These are phyloP conservation scores for Petrocephalus zakoni DNA, from an alignment of 2,113 vertebrate species.

Conservation along the genomic window DNA sequence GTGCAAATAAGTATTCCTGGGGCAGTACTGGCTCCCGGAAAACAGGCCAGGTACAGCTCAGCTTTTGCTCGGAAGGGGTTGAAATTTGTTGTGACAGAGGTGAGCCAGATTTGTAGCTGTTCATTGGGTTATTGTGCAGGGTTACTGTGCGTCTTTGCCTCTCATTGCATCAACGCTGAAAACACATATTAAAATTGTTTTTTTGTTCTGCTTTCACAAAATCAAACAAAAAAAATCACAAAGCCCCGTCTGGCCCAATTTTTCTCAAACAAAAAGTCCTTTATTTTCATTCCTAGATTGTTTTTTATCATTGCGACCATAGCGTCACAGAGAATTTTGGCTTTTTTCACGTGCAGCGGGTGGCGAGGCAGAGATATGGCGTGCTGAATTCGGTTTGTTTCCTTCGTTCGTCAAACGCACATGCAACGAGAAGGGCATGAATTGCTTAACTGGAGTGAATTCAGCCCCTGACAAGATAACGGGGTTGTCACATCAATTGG, in stretches of 20 bases:
- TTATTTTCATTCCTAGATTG: background rate
- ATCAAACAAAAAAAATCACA: background rate
- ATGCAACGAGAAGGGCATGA: background rate
- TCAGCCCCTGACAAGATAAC: slow-evolving; percentile 31
- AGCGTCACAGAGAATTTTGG: background rate
- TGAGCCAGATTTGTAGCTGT: slow-evolving; percentile 8
- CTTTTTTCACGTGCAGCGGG: background rate
- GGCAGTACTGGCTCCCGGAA: background rate
- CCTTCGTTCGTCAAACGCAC: slow-evolving; percentile 16
- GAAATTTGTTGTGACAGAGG: background rate
- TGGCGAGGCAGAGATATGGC: background rate
- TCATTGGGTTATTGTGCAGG: background rate
- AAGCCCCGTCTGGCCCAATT: background rate
- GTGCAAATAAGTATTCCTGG: background rate
- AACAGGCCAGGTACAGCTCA: background rate
- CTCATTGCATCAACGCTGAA: background rate
- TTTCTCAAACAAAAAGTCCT: slow-evolving; percentile 1
- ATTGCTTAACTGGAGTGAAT: slow-evolving; percentile 32
- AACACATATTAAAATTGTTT: background rate
- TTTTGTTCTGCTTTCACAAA: background rate
- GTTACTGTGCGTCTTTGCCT: background rate
- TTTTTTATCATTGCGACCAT: background rate
- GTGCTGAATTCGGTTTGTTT: slow-evolving; percentile 20
- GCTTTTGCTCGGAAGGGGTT: background rate
- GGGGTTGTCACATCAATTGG: slow-evolving; percentile 46